Evolutionary conservation across 2,888 invertebrate genomes (phyloP).

Genomic region (Cylloceria caligata): DNA sequence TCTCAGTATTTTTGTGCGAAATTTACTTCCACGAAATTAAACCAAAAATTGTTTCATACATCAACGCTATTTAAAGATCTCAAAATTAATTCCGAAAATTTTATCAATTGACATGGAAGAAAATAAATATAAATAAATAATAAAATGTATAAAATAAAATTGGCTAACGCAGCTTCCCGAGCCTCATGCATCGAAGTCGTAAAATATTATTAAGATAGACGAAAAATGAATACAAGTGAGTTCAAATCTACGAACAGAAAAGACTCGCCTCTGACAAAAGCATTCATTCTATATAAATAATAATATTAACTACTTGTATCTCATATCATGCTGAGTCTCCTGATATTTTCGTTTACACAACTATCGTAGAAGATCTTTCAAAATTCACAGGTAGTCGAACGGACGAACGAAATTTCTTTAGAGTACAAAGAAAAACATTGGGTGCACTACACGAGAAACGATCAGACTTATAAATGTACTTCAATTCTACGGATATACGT

Average conservation of each 20-base stretch:
- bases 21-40: background rate
- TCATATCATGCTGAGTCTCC: constrained; percentile 57
- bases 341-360: constrained; percentile 32
- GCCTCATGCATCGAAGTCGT: constrained; percentile 80
- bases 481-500: constrained; percentile 36
- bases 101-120: constrained; percentile 5
- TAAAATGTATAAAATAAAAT: constrained; percentile 70
- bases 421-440: constrained; percentile 26
- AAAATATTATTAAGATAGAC: constrained; percentile 13
- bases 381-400: constrained; percentile 66
- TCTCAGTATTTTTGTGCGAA: background rate
- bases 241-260: constrained; percentile 49
- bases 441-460: constrained; percentile 44
- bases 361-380: constrained; percentile 41
- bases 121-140: constrained; percentile 30
- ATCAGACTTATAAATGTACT: constrained; percentile 44
- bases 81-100: background rate
- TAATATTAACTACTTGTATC: constrained; percentile 36
- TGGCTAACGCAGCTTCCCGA: constrained; percentile 85
- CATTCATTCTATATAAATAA: constrained; percentile 45
- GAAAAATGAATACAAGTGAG: constrained; percentile 44
- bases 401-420: constrained; percentile 49
- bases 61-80: background rate
- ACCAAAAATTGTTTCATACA: background rate
- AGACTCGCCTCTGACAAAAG: constrained; percentile 51